Percentiles rank a stretch among this genome's conserved stretches.
These are phyloP conservation scores for Saxidomus purpurata DNA, from an alignment of 1,140 invertebrate species.

Conservation along the genomic window DNA sequence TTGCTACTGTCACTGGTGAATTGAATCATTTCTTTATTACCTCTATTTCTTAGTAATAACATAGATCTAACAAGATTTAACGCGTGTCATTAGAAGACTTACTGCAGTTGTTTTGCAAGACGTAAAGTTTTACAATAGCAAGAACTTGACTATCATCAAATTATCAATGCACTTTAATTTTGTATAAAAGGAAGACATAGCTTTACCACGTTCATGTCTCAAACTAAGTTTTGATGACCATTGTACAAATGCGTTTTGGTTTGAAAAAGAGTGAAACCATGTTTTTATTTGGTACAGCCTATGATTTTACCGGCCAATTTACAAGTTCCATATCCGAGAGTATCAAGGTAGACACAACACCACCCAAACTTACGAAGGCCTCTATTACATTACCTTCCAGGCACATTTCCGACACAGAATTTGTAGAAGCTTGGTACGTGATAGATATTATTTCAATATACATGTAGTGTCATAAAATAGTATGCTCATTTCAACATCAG, in stretches of 20 bases:
- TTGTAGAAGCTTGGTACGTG: slow-evolving; percentile 45
- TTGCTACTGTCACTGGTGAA: slow-evolving; percentile 73
- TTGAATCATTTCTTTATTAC: too few relatives aligned
- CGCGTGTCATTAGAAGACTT: not conserved
- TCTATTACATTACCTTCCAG: slow-evolving; percentile 17
- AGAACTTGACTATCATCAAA: too few relatives aligned
- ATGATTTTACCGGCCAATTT: slow-evolving; percentile 27
- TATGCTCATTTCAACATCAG: too few relatives aligned
- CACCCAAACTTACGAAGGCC: not conserved
- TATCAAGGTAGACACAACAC: slow-evolving; percentile 56
- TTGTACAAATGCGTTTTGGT: not conserved
- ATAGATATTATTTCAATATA: not conserved
- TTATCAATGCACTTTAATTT: too few relatives aligned
- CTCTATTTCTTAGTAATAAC: too few relatives aligned
- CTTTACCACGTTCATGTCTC: not conserved
- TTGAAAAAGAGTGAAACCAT: not conserved
- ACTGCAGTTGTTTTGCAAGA: too few relatives aligned
- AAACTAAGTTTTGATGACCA: not conserved
- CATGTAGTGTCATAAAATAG: too few relatives aligned
- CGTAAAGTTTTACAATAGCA: not conserved
- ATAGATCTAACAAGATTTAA: too few relatives aligned
- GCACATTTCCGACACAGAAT: slow-evolving; percentile 21
- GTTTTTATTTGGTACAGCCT: slow-evolving; percentile 32
- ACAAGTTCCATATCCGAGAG: slow-evolving; percentile 8
- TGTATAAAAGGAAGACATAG: too few relatives aligned